Base-by-base conservation (phyloP, 2,888 invertebrate species). In the Epistrophella euchroma region DNA sequence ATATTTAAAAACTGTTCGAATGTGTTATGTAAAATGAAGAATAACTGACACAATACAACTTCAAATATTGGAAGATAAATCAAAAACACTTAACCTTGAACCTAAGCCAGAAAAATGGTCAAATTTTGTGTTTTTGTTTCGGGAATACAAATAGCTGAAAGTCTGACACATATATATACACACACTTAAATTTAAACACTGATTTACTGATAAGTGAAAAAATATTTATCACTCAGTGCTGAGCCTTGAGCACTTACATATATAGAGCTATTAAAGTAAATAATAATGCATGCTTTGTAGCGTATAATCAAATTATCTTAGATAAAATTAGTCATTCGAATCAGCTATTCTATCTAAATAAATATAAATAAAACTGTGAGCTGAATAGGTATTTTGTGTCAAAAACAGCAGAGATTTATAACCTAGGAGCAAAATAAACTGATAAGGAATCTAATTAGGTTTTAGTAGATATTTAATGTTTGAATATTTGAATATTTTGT, bases 51-150 rank as follows among this genome's bases (percentile, higher is more conserved):
- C 22, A 28, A 60, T 2, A 40, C 7, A 73, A 70, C 55, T 60
- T 37, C n/a, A 52, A 32, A 32, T 32, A 47, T 45, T 47, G 47
- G 77, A n/a, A 50, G 35, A n/a, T 64, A 58, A 72, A 83, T 83
- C 77, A 50, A 47, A 68, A 73, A 35, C 75, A 71, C 52, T 72
- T 66, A 75, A 74, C 78, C 68, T 47, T 60, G 70, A 84, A 75
- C 45, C 45, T 37, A 62, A n/a, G n/a, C 62, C 70, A 62, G 47
- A 37, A 2, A n/a, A 11, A 6, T 22, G 22, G 2, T 52, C 1
- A 7, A 9, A n/a, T 28, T 52, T 25, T 19, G 2, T 64, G 3
- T 66, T 17, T 13, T 19, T 32, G 17, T 37, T 9, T 22, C 11
- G 0, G 15, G 7, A 52, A 52, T 52, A 7, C 11, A 47, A 47